Evolutionary conservation across 2,113 vertebrate species (phyloP).

Genomic region (Vireo altiloquus): DNA sequence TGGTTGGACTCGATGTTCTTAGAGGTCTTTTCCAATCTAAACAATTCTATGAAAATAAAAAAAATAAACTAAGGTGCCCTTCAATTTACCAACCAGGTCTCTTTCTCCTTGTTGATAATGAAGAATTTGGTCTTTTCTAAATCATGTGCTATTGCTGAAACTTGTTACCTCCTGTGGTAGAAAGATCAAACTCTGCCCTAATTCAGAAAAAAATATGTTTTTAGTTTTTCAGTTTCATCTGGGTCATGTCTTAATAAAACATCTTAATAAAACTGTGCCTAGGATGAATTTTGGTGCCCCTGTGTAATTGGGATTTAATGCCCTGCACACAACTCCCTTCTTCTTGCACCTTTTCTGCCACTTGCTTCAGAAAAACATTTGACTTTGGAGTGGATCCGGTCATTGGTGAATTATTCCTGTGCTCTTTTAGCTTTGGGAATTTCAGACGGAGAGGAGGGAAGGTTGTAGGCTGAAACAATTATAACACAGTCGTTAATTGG

Average conservation of each 20-base stretch:
- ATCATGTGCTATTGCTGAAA: background rate
- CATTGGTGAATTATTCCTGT: background rate
- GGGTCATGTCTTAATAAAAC: background rate
- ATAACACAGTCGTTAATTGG: accelerated
- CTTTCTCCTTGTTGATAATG: background rate
- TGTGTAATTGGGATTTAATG: background rate
- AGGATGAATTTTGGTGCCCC: background rate
- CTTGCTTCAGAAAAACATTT: background rate
- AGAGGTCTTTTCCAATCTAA: background rate
- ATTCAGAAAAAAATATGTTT: background rate
- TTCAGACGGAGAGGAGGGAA: background rate
- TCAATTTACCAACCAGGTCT: background rate
- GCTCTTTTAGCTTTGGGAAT: background rate
- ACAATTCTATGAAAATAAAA: background rate
- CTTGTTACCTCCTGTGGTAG: background rate
- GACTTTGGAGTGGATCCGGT: background rate
- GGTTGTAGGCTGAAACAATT: background rate
- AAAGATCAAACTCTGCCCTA: background rate
- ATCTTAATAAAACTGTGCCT: background rate
- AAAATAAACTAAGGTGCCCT: background rate
- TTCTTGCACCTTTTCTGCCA: background rate
- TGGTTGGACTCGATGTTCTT: background rate
- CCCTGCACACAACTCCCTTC: background rate
- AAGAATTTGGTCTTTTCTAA: background rate
- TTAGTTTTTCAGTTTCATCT: background rate